These are phyloP conservation scores for Enteromius paludinosus DNA, from an alignment of 2,797 vertebrate genomes.

Conservation along the genomic window DNA sequence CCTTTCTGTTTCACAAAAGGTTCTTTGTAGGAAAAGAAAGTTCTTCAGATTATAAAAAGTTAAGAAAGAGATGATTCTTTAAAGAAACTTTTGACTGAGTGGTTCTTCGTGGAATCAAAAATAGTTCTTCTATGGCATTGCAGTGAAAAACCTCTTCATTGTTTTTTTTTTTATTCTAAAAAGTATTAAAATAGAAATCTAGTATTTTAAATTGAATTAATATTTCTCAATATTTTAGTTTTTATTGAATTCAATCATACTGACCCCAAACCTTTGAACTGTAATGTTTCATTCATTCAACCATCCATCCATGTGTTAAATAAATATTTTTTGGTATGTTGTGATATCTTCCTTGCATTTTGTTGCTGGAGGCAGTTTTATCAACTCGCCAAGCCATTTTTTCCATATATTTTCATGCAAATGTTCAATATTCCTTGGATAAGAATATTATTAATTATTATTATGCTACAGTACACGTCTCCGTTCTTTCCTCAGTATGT, in stretches of 20 bases:
- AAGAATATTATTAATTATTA: neutral
- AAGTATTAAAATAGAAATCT: neutral
- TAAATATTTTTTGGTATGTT: neutral
- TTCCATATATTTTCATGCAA: neutral
- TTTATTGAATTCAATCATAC: too few relatives aligned
- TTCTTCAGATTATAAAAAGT: too few relatives aligned
- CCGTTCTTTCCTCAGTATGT: neutral
- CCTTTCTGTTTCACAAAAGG: neutral
- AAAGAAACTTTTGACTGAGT: too few relatives aligned
- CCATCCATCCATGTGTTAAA: neutral
- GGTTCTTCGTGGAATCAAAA: too few relatives aligned
- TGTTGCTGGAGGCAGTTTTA: neutral
- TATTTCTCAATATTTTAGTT: neutral
- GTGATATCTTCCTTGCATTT: neutral
- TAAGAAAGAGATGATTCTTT: too few relatives aligned
- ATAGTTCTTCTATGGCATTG: neutral
- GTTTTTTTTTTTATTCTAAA: too few relatives aligned
- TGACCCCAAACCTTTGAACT: neutral
- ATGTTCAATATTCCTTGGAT: neutral
- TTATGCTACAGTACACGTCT: neutral
- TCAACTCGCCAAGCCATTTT: slow-evolving; percentile 41
- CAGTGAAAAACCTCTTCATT: too few relatives aligned
- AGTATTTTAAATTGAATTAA: neutral
- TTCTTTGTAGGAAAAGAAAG: neutral
- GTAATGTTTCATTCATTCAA: neutral